A percentile compares a stretch with the other conserved stretches of the same genome.
phyloP scores from a whole-genome alignment of 2,888 invertebrate genomes.

The Limnephilus auricula region DNA sequence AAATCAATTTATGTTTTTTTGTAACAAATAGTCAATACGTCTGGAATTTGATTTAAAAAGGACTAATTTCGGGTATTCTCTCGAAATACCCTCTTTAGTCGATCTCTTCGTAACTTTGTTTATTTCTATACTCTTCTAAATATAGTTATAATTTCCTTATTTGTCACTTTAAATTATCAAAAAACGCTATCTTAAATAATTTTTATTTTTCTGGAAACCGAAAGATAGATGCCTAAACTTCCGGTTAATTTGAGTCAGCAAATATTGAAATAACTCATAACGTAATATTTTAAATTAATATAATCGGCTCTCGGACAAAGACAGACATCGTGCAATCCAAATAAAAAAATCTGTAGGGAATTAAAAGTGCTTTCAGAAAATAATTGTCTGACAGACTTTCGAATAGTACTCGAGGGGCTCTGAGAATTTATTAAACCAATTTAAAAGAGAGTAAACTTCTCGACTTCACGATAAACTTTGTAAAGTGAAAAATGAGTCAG shows the following conservation, averaged over 20 bases:
- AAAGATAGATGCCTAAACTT: neutral
- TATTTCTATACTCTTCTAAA: neutral
- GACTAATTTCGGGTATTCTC: no score
- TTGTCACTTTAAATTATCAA: no score
- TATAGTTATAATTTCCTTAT: neutral
- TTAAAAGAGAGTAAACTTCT: neutral
- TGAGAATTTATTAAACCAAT: constrained; percentile 12
- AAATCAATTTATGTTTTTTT: no score
- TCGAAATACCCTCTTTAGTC: no score
- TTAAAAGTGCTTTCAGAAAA: constrained; percentile 15
- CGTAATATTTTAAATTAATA: constrained; percentile 11
- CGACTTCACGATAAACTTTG: neutral
- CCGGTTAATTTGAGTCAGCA: constrained; percentile 3
- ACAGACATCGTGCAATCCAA: constrained; percentile 20
- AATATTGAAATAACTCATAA: constrained; percentile 13
- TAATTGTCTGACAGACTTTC: constrained; percentile 6
- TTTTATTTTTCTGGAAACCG: neutral
- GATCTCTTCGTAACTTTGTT: neutral
- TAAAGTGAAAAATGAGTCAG: no score
- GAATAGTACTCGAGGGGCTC: neutral
- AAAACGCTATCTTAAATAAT: neutral
- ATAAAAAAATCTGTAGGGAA: constrained; percentile 27
- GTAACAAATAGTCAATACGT: no score
- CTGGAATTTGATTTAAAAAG: no score
- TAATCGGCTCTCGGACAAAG: constrained; percentile 9